Evolutionary conservation across 37 sponge, comb jelly and placozoan genomes (phyloP).

Genomic region (Halichondria panicea): DNA sequence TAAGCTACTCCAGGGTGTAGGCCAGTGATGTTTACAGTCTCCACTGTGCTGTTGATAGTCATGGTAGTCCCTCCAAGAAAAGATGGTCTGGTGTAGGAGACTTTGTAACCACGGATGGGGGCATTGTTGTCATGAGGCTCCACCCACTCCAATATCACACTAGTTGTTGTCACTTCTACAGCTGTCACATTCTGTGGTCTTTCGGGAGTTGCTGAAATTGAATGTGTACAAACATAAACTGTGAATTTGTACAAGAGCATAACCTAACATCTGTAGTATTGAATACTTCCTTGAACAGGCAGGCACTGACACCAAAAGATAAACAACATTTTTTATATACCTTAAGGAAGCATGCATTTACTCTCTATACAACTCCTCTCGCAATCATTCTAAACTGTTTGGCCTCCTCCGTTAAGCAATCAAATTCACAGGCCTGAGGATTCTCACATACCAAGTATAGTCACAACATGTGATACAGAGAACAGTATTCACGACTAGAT

Average conservation of each 20-base stretch:
- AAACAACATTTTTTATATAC: too few species aligned
- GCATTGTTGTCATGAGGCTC: conserved; percentile 67
- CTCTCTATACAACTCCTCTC: too few species aligned
- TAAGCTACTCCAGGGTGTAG: conserved; percentile 58
- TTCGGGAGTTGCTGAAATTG: conserved; percentile 44
- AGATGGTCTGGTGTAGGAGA: conserved; percentile 22
- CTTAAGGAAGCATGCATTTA: too few species aligned
- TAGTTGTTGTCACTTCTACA: conserved; percentile 25
- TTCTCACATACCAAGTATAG: too few species aligned
- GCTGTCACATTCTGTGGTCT: conserved; percentile 34
- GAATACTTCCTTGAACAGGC: neutral
- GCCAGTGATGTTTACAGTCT: conserved; percentile 24
- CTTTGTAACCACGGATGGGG: conserved; percentile 42
- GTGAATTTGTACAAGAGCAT: too few species aligned
- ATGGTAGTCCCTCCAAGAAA: conserved; percentile 16
- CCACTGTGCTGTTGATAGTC: neutral
- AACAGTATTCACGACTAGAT: too few species aligned
- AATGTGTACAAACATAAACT: too few species aligned
- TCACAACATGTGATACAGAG: too few species aligned
- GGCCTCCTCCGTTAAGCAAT: too few species aligned
- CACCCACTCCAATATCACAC: conserved; percentile 22
- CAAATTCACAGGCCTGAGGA: too few species aligned
- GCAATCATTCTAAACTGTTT: too few species aligned
- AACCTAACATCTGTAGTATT: neutral
- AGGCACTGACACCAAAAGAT: too few species aligned